Conservation (phyloP, 2,797 vertebrate genomes). For the Alosa sapidissima region DNA sequence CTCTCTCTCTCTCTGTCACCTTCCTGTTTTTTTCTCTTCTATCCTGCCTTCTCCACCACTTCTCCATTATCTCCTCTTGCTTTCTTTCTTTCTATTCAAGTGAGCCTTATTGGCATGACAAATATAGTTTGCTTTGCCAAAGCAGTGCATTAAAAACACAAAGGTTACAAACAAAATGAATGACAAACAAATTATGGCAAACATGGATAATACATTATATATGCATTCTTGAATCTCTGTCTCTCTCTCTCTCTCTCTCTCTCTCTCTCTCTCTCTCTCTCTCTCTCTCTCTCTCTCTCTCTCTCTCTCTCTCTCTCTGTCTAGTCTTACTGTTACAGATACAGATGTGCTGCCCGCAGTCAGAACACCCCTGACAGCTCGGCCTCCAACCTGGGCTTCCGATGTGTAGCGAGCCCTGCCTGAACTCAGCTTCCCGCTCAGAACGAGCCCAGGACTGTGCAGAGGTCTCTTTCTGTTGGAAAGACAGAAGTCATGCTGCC, state of each 20-base stretch:
- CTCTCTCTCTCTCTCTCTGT: constrained; percentile 23
- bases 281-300: constrained; percentile 22
- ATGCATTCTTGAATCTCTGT: constrained; percentile 2
- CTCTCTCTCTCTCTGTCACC: neutral
- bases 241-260: neutral
- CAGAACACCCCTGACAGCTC: constrained; percentile 96
- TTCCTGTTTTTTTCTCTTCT: neutral
- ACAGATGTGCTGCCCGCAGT: constrained; percentile 93
- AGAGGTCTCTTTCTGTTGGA: neutral
- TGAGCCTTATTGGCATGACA: no score
- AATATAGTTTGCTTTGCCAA: no score
- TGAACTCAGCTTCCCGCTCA: neutral
- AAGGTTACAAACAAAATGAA: no score
- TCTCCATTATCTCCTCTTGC: neutral
- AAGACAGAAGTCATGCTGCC: neutral
- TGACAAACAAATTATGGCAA: no score
- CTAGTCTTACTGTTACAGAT: constrained; percentile 97
- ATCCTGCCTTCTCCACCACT: neutral
- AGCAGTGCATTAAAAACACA: no score
- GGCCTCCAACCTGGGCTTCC: constrained; percentile 94
- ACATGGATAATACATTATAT: no score
- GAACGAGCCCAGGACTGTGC: neutral
- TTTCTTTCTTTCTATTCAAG: neutral
- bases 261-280: neutral
- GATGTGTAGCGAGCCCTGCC: constrained; percentile 75